Evolutionary conservation across 2,888 invertebrate species (phyloP).

Genomic region (Cinara cedri): DNA sequence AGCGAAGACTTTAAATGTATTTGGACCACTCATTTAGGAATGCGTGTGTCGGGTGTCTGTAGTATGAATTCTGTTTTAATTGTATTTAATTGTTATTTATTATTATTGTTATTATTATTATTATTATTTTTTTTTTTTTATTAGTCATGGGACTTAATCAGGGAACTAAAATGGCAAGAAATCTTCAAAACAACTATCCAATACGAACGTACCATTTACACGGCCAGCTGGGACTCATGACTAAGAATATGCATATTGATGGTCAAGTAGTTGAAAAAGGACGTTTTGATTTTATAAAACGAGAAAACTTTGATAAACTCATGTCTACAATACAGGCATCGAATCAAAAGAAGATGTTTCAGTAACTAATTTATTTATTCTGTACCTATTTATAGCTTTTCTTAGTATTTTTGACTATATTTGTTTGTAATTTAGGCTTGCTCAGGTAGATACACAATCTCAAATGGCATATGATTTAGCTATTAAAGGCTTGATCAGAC

Average conservation of each 20-base stretch:
- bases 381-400: slow-evolving; percentile 12
- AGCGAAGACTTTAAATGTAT: slow-evolving; percentile 70
- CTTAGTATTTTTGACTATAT: no score
- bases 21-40: slow-evolving; percentile 70
- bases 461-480: slow-evolving; percentile 91
- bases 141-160: slow-evolving; percentile 77
- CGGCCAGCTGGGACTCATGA: slow-evolving; percentile 78
- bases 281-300: slow-evolving; percentile 74
- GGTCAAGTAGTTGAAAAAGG: slow-evolving; percentile 76
- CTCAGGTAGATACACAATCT: slow-evolving; percentile 82
- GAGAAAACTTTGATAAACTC: slow-evolving; percentile 73
- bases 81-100: slow-evolving; percentile 19
- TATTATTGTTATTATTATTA: no score
- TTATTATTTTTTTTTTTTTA: slow-evolving; percentile 60
- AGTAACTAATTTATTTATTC: slow-evolving; percentile 65
- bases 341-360: slow-evolving; percentile 85
- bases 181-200: slow-evolving; percentile 69
- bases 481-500: slow-evolving; percentile 79
- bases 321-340: slow-evolving; percentile 82
- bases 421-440: slow-evolving; percentile 66
- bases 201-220: slow-evolving; percentile 76
- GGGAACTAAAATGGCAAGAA: slow-evolving; percentile 68
- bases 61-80: slow-evolving; percentile 65
- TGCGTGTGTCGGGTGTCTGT: slow-evolving; percentile 75
- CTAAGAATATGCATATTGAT: slow-evolving; percentile 74